phyloP scores from a whole-genome alignment of 2,797 vertebrate genomes.

The Coilia nasus region DNA sequence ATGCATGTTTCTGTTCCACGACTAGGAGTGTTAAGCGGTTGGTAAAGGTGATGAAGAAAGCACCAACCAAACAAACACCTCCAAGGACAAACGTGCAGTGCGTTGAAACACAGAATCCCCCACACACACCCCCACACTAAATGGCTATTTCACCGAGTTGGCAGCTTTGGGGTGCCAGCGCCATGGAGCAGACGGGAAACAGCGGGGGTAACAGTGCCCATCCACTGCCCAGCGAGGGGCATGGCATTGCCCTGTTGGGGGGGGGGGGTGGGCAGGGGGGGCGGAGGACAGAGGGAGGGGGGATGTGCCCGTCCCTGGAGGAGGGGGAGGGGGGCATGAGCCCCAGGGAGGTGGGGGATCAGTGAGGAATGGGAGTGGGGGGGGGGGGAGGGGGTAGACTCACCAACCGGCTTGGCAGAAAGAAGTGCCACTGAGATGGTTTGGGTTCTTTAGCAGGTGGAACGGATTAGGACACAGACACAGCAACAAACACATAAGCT shows the following conservation, averaged over 20 bases:
- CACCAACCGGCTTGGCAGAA: conserved; percentile 36
- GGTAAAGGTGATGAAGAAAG: neutral
- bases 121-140: neutral
- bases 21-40: neutral
- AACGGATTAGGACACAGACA: conserved; percentile 76
- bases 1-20: neutral
- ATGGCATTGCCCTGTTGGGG: conserved; percentile 1
- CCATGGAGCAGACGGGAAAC: conserved; percentile 26
- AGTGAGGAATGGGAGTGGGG: neutral
- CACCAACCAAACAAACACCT: neutral
- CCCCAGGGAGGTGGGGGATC: neutral
- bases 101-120: neutral
- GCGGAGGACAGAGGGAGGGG: neutral
- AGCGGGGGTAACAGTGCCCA: conserved; percentile 19
- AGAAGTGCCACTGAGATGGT: conserved; percentile 28
- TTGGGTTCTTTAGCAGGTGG: conserved; percentile 83
- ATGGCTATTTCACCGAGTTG: conserved; percentile 27
- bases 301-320: neutral
- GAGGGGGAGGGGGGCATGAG: neutral
- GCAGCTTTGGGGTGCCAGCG: neutral
- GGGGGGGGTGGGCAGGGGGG: neutral
- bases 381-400: conserved; percentile 27
- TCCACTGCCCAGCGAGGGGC: conserved; percentile 23
- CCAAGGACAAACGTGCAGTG: neutral
- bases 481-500: neutral